Evolutionary conservation across 2,113 vertebrate species (phyloP).

Genomic region (Pedionomus torquatus): DNA sequence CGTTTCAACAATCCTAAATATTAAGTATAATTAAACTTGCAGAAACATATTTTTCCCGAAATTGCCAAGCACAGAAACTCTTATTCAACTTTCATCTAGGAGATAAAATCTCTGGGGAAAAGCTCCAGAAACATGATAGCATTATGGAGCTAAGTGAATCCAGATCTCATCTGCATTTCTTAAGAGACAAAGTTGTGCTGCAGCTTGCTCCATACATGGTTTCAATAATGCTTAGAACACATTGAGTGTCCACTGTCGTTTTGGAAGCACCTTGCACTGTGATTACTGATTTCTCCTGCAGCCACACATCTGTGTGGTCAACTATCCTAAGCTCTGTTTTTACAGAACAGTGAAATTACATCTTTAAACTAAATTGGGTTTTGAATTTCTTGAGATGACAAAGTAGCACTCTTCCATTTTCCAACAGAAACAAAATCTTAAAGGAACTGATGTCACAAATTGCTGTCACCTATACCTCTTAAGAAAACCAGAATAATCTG

Average conservation of each 20-base stretch:
- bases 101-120: background rate
- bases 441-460: background rate
- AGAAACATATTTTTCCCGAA: background rate
- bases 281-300: background rate
- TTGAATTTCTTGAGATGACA: background rate
- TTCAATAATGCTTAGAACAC: background rate
- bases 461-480: background rate
- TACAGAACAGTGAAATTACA: background rate
- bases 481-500: background rate
- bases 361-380: background rate
- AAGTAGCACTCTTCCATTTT: background rate
- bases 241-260: background rate
- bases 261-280: background rate
- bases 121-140: background rate
- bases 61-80: background rate
- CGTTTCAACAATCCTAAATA: background rate
- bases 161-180: background rate
- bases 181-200: background rate
- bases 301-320: background rate
- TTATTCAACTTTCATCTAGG: background rate
- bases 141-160: background rate
- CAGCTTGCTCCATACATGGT: background rate
- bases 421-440: background rate
- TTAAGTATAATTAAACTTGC: background rate
- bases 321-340: background rate